Percentiles rank a stretch among this genome's conserved stretches.
phyloP scores from a whole-genome alignment of 2,888 invertebrate species.

The Drosophila pseudotalamancana region DNA sequence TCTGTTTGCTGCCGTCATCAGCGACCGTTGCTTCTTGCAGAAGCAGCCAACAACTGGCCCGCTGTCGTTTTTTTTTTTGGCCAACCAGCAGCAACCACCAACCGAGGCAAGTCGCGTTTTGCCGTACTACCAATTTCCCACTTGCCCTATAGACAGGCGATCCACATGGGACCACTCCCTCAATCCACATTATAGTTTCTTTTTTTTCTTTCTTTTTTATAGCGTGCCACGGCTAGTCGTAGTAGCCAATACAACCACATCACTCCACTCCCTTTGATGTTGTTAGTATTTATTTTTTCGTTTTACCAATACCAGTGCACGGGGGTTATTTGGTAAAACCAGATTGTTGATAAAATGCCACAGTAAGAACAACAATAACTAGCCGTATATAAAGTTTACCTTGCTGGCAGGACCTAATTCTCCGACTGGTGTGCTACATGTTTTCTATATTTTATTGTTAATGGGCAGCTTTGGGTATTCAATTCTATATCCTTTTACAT shows the following conservation, averaged over 20 bases:
- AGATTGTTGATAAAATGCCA: conserved; percentile 80
- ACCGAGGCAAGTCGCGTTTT: conserved; percentile 24
- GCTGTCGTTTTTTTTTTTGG: conserved; percentile 56
- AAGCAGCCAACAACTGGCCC: conserved; percentile 40
- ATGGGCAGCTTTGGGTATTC: conserved; percentile 58
- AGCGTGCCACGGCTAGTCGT: conserved; percentile 45
- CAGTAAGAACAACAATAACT: conserved; percentile 47
- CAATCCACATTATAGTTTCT: conserved; percentile 49
- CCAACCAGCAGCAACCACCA: conserved; percentile 75
- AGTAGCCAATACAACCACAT: background rate
- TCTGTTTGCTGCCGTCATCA: conserved; percentile 51
- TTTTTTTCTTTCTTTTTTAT: conserved; percentile 20
- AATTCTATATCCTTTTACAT: conserved; percentile 45
- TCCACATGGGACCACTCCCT: conserved; percentile 69
- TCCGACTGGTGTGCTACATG: conserved; percentile 11
- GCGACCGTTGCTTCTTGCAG: conserved; percentile 15
- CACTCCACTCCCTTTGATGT: conserved; percentile 1
- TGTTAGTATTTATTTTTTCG: conserved; percentile 17
- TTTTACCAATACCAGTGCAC: conserved; percentile 42
- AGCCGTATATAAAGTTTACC: conserved; percentile 50
- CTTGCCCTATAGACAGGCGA: conserved; percentile 49
- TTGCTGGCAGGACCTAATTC: conserved; percentile 25
- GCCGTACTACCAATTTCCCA: conserved; percentile 62
- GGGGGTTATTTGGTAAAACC: conserved; percentile 76
- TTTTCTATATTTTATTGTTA: conserved; percentile 65